Evolutionary conservation across 1,140 invertebrate genomes (phyloP).

Genomic region (Acromyrmex echinatior): DNA sequence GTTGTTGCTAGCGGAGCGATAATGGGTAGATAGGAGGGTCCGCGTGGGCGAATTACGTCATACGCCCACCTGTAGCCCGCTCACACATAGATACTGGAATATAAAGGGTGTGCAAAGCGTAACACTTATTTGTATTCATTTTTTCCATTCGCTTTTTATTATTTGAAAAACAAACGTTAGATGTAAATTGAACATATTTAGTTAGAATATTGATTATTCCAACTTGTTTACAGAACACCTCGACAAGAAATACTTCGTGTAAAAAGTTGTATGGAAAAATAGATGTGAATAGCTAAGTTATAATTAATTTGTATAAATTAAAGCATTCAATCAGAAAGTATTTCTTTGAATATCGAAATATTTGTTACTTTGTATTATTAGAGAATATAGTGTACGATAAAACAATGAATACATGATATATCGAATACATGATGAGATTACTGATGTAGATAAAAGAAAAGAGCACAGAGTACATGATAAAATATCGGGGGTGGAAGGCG

Average conservation of each 20-base stretch:
- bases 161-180: not conserved
- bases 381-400: not conserved
- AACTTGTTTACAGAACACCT: not conserved
- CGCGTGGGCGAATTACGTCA: constrained; percentile 84
- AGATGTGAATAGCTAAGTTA: not conserved
- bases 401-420: no score
- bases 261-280: not conserved
- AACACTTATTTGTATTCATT: not conserved
- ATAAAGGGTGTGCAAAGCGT: constrained; percentile 51
- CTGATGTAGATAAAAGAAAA: not conserved
- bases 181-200: not conserved
- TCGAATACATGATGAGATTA: not conserved
- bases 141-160: not conserved
- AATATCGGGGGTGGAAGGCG: constrained; percentile 78
- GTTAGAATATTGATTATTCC: not conserved
- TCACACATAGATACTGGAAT: constrained; percentile 59
- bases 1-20: constrained; percentile 71
- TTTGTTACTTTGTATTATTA: not conserved
- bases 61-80: constrained; percentile 82
- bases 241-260: not conserved
- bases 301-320: constrained; percentile 1
- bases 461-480: constrained; percentile 75
- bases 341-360: not conserved
- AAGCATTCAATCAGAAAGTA: not conserved
- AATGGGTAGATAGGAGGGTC: constrained; percentile 76